Base-by-base conservation (phyloP, 2,113 vertebrate species). In the Petrocephalus zakoni region DNA sequence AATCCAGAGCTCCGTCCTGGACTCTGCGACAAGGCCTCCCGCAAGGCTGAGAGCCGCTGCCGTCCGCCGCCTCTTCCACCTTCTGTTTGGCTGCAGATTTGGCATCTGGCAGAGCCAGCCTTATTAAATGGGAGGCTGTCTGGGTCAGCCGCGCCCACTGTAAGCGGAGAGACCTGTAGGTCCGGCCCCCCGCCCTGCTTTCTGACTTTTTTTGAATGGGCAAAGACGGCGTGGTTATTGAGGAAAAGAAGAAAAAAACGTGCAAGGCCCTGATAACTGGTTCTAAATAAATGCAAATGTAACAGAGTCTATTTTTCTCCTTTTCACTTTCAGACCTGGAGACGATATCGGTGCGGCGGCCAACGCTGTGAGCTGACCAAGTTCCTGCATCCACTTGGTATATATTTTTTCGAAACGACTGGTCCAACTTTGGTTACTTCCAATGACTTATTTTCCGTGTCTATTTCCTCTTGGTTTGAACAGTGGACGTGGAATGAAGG, bases 81-180 rank as follows among this genome's bases (percentile, higher is more conserved):
- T 86, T 89, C 61, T 89, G 88, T 85, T 17, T 29, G 55, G 49
- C 52, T 58, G 17, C 58, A 34, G 37, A 52, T 22, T 7, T 17
- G 21, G 61, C 88, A 89, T 86, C 88, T 86, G 88, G 88, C 58
- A 46, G 49, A 86, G 82, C 56, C 5, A 25, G 42, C 37, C 78
- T 84, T 19, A 58, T 83, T 46, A 47, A 87, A 88, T 3, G 25
- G 58, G 82, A 85, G 42, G 88, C 72, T 42, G 72, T 42, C 72
- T 78, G 72, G 34, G 72, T 78, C 72, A 78, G 72, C 42, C 22
- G 9, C 25, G 42, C 58, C 75, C 8, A 10, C 10, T 61, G 58
- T 58, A 52, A 72, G 19, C 56, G 3, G 21, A 19, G 29, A 49
- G 53, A 61, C 88, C 75, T 58, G 53, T 19, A 88, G 49, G 78